Percentiles rank a stretch among this genome's conserved stretches.
These are phyloP conservation scores for Sinocyclocheilus rhinocerous DNA, from an alignment of 2,113 vertebrate species.

Conservation along the genomic window DNA sequence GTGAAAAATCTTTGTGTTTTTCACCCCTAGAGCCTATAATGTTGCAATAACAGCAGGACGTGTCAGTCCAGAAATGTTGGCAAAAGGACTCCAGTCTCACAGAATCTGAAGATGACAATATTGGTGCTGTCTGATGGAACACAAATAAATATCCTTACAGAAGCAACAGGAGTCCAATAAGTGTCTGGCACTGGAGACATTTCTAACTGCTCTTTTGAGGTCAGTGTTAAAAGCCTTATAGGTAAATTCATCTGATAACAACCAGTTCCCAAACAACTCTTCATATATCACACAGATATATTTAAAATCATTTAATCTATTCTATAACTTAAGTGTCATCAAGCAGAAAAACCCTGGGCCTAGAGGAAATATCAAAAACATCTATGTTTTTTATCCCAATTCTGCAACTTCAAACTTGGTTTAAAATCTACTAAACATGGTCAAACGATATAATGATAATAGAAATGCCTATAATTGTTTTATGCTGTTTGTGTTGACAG, in stretches of 20 bases:
- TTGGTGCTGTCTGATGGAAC: background rate
- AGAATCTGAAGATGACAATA: background rate
- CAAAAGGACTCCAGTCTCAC: background rate
- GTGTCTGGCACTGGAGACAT: background rate
- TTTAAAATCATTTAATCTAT: background rate
- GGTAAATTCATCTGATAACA: background rate
- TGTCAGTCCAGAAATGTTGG: background rate
- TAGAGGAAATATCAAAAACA: background rate
- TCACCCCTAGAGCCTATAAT: background rate
- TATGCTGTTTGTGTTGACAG: background rate
- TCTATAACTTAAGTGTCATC: background rate
- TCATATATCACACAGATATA: background rate
- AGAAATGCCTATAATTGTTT: background rate
- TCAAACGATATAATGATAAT: background rate
- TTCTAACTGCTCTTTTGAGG: constrained; percentile 1
- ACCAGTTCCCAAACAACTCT: background rate
- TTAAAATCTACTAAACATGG: no score
- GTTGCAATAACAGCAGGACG: background rate
- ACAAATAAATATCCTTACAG: constrained; percentile 5
- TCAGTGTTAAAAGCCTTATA: background rate
- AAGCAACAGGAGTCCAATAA: background rate
- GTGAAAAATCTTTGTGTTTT: constrained; percentile 1
- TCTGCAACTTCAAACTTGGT: background rate
- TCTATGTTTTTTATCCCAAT: background rate
- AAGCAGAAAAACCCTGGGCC: background rate